Conservation (phyloP, 1,140 invertebrate genomes). For the Doryteuthis pealeii region DNA sequence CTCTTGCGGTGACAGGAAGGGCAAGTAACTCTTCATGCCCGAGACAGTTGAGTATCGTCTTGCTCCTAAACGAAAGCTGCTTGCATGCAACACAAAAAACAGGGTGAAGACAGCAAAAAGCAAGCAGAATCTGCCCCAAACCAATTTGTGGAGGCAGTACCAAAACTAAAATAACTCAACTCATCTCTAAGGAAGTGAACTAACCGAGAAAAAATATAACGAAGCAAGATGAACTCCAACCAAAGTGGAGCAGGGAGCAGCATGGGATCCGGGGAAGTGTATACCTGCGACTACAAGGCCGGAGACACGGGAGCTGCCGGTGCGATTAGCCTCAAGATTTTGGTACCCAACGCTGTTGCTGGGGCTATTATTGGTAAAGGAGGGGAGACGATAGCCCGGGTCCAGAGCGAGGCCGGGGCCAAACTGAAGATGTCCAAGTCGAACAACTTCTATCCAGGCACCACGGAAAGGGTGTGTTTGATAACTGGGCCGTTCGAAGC, state of each 20-base stretch:
- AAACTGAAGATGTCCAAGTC: conserved; percentile 96
- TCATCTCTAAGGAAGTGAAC: no score
- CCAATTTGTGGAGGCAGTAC: no score
- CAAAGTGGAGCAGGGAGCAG: not conserved
- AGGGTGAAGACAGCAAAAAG: not conserved
- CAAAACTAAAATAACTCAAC: no score
- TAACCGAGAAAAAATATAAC: no score
- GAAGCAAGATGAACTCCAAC: not conserved
- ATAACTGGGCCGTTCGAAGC: conserved; percentile 90
- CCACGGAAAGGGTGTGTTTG: conserved; percentile 90
- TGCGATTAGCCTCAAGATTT: conserved; percentile 73
- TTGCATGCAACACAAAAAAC: not conserved
- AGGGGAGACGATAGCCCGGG: conserved; percentile 89
- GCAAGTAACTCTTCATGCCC: not conserved
- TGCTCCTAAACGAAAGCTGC: not conserved
- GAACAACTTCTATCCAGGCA: conserved; percentile 94
- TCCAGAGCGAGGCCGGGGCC: conserved; percentile 90
- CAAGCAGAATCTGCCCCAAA: no score
- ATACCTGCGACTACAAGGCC: conserved; percentile 1
- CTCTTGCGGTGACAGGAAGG: not conserved
- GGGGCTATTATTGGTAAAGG: conserved; percentile 95
- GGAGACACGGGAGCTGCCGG: not conserved
- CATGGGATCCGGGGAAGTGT: not conserved
- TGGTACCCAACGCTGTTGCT: conserved; percentile 89
- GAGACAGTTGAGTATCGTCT: not conserved